Percentiles rank a stretch among this genome's conserved stretches.
phyloP scores from a whole-genome alignment of 2,113 vertebrate genomes.

The Thinocorus orbignyianus region DNA sequence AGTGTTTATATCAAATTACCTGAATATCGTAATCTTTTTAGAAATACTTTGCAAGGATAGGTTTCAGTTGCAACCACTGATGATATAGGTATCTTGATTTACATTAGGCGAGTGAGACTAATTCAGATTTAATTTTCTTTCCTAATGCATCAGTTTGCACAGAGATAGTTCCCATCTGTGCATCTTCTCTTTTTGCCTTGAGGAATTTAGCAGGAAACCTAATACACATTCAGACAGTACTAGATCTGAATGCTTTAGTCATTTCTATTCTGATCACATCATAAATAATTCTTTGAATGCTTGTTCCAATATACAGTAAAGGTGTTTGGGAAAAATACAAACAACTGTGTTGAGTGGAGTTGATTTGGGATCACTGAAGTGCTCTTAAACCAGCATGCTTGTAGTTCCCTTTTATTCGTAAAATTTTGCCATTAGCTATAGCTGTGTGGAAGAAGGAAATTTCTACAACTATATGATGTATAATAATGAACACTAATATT shows the following conservation, averaged over 20 bases:
- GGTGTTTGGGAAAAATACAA: constrained; percentile 16
- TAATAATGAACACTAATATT: neutral
- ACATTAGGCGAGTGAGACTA: neutral
- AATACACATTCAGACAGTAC: neutral
- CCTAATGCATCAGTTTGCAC: neutral
- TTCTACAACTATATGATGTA: neutral
- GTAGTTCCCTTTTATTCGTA: neutral
- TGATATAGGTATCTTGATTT: neutral
- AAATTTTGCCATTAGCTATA: neutral
- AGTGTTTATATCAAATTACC: neutral
- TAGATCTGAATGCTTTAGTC: neutral
- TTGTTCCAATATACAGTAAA: constrained; percentile 22
- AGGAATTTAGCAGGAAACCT: constrained; percentile 24
- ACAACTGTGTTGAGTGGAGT: neutral
- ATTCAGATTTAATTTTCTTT: constrained; percentile 15
- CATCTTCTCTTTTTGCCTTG: constrained; percentile 1
- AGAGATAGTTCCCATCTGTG: constrained; percentile 22
- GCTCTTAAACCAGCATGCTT: neutral
- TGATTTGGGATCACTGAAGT: constrained; percentile 20
- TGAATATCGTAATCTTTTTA: neutral
- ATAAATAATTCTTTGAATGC: constrained; percentile 39
- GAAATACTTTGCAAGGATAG: neutral
- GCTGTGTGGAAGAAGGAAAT: neutral
- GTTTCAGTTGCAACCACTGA: neutral
- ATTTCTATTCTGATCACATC: constrained; percentile 38